phyloP scores from a whole-genome alignment of 2,113 vertebrate species.

The Gymnobelideus leadbeateri region DNA sequence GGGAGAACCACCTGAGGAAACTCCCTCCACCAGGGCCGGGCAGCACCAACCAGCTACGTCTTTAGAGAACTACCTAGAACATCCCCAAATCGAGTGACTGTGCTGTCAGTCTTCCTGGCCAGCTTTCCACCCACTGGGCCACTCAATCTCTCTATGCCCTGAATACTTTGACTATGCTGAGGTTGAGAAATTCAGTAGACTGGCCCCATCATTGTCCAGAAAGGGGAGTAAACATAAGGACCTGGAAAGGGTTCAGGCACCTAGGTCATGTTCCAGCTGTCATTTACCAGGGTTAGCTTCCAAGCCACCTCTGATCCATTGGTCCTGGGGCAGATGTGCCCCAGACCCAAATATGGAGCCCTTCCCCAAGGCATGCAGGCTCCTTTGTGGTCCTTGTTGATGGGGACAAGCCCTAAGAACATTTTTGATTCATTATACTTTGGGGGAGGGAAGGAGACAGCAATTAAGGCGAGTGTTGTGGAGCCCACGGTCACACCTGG shows the following conservation, averaged over 20 bases:
- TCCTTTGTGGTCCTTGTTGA: neutral
- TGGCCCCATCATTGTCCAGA: neutral
- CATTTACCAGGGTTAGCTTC: neutral
- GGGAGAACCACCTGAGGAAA: neutral
- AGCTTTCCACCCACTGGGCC: neutral
- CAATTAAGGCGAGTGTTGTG: neutral
- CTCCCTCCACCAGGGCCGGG: neutral
- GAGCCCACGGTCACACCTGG: neutral
- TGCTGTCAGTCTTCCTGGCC: neutral
- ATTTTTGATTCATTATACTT: neutral
- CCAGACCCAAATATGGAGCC: neutral
- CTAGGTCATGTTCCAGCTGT: neutral
- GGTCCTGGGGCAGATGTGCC: neutral
- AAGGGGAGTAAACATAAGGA: neutral
- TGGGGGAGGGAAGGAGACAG: neutral
- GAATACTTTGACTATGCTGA: neutral
- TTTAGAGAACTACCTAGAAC: neutral
- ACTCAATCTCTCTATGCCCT: neutral
- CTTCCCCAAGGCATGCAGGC: neutral
- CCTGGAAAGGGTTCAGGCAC: neutral
- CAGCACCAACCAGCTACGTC: neutral
- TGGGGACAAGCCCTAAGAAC: neutral
- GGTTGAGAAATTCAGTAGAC: neutral
- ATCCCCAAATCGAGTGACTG: neutral
- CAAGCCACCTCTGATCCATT: neutral